Evolutionary conservation across 2,888 invertebrate species (phyloP).

Genomic region (Drosophila pseudotalamancana): DNA sequence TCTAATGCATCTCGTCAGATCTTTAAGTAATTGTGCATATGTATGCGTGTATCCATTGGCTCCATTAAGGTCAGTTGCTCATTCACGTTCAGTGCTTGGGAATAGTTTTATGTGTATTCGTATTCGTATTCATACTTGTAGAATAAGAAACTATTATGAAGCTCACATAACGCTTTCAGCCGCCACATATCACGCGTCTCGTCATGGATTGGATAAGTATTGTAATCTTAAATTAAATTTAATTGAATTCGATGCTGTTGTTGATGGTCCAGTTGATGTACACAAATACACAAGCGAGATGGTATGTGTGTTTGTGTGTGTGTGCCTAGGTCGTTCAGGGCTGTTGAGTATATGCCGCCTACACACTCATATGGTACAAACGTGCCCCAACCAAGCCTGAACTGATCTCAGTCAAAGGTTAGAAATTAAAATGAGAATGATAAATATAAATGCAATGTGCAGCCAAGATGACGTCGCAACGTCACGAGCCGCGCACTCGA

Average conservation of each 20-base stretch:
- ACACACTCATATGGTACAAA: constrained; percentile 10
- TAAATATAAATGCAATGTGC: constrained; percentile 39
- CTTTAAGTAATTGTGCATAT: constrained; percentile 12
- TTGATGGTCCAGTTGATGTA: constrained; percentile 33
- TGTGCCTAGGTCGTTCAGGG: constrained; percentile 55
- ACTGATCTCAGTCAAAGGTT: constrained; percentile 68
- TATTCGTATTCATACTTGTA: constrained; percentile 9
- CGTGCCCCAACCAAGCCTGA: constrained; percentile 14
- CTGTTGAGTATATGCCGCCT: constrained; percentile 41
- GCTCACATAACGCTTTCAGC: constrained; percentile 28
- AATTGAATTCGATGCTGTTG: constrained; percentile 80
- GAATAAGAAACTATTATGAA: constrained; percentile 14
- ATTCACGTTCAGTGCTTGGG: constrained; percentile 64
- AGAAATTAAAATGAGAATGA: constrained; percentile 71
- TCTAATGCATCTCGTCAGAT: constrained; percentile 45
- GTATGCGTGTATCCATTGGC: constrained; percentile 24
- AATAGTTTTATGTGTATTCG: constrained; percentile 18
- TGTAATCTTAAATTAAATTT: constrained; percentile 83
- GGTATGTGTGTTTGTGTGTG: constrained; percentile 13
- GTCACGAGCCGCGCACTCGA: constrained; percentile 33
- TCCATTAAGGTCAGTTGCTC: constrained; percentile 81
- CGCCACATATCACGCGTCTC: constrained; percentile 42
- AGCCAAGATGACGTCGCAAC: constrained; percentile 34
- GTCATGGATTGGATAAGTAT: constrained; percentile 43
- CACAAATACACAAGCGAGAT: constrained; percentile 7